Evolutionary conservation across 2,797 vertebrate species (phyloP), one percentile per base, ranked within the genome.

Genomic region (Morus bassanus): DNA sequence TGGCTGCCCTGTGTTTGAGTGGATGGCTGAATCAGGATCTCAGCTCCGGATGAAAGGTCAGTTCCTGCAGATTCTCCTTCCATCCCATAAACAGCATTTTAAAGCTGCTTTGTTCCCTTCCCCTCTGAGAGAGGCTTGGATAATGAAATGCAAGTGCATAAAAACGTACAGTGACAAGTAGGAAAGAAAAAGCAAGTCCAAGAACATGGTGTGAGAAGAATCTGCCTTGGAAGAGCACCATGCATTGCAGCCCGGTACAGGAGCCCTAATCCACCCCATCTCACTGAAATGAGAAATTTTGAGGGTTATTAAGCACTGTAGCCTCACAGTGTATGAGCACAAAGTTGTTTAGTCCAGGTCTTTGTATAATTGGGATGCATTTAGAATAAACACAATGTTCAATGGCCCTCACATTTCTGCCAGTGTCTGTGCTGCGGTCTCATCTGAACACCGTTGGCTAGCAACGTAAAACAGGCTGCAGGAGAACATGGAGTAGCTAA

Each of bases 311-410:
- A 91, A 92, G 70, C 72, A 33, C 48, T 45, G 68, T 78, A 87
- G 82, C 72, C 94, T 48, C 56, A 56, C 35, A 60, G 41, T 63
- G 27, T 41, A 14, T 48, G 35, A 88, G 37, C 61, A 14, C 11
- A 27, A 59, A 85, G 94, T 92, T 91, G 74, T 90, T 95, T 96
- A 87, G 67, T 79, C 84, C 22, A 37, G 39, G 39, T 65, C 41
- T 61, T 89, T 82, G 61, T 50, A 11, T 81, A 90, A 85, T 64
- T 92, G 72, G 56, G 70, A 53, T 83, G 70, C 48, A 33, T 90
- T 95, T 92, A 89, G 91, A 91, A 90, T 87, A 95, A 91, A 80
- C 25, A 39, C 11, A 5, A 7, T 83, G 84, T 77, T 93, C 95
- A 94, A 10, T 91, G 94, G 93, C 84, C 50, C 63, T 91, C 64